phyloP scores from a whole-genome alignment of 2,797 vertebrate genomes.

The Pseudochirops corinnae region DNA sequence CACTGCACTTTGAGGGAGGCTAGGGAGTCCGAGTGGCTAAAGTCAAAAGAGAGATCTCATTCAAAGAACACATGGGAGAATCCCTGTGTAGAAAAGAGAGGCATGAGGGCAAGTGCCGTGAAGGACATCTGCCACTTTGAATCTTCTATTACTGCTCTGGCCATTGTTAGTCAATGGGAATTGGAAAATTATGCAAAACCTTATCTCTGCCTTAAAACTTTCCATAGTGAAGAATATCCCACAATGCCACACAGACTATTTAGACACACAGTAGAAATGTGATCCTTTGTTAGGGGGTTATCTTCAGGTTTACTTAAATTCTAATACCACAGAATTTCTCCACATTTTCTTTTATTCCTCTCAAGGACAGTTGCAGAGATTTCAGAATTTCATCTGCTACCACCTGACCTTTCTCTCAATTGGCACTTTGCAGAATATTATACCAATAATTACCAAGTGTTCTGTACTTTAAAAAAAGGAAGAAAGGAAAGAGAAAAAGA shows the following conservation, averaged over 20 bases:
- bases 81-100: not conserved
- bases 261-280: not conserved
- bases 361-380: not conserved
- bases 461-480: not conserved
- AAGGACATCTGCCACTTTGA: not conserved
- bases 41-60: not conserved
- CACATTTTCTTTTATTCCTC: conserved; percentile 27
- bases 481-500: conserved; percentile 1
- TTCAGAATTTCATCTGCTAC: not conserved
- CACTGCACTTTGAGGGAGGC: not conserved
- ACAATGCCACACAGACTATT: not conserved
- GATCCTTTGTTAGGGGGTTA: not conserved
- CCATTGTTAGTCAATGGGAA: conserved; percentile 38
- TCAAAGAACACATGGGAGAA: not conserved
- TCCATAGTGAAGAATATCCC: conserved; percentile 11
- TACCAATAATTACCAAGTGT: not conserved
- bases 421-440: conserved; percentile 29
- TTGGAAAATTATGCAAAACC: conserved; percentile 26
- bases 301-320: not conserved
- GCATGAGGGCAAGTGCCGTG: not conserved
- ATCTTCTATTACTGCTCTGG: conserved; percentile 22
- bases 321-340: not conserved
- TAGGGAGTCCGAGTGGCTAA: not conserved
- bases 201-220: not conserved
- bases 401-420: conserved; percentile 1